Evolutionary conservation across 2,888 invertebrate species (phyloP).

Genomic region (Drosophila paramelanica): DNA sequence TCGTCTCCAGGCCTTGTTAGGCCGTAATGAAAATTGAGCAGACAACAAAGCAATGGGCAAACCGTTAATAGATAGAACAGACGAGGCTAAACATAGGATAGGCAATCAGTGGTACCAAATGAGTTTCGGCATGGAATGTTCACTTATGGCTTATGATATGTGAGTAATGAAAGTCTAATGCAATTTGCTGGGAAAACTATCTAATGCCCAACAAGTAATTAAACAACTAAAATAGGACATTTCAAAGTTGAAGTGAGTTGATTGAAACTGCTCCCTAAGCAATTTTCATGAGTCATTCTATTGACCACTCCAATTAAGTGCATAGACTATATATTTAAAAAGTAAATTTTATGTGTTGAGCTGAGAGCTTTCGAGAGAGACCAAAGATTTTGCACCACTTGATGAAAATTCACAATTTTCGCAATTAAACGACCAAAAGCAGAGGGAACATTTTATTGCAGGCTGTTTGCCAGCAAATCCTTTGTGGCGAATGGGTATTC

Average conservation of each 20-base stretch:
- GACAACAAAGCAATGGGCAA: slow-evolving; percentile 1
- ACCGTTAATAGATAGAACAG: slow-evolving; percentile 22
- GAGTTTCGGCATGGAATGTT: background rate
- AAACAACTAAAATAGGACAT: background rate
- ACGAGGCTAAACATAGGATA: slow-evolving; percentile 1
- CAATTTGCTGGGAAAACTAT: slow-evolving; percentile 13
- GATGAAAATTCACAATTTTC: slow-evolving; percentile 10
- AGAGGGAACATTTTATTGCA: slow-evolving; percentile 6
- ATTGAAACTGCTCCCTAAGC: background rate
- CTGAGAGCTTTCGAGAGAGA: background rate
- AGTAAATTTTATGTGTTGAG: too few species aligned
- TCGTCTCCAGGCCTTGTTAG: background rate
- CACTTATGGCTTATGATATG: slow-evolving; percentile 12
- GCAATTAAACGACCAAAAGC: slow-evolving; percentile 7
- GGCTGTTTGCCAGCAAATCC: background rate
- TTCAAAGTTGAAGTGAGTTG: background rate
- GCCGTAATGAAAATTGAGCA: slow-evolving; percentile 14
- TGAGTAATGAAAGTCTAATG: background rate
- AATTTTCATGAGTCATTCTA: slow-evolving; percentile 1
- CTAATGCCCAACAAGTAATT: slow-evolving; percentile 8
- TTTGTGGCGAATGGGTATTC: slow-evolving; percentile 54
- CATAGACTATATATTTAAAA: background rate
- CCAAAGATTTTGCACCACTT: background rate
- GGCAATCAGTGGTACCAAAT: slow-evolving; percentile 13
- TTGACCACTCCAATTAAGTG: slow-evolving; percentile 13